These are phyloP conservation scores for Cotesia glomerata DNA, from an alignment of 1,140 invertebrate genomes.

Conservation along the genomic window DNA sequence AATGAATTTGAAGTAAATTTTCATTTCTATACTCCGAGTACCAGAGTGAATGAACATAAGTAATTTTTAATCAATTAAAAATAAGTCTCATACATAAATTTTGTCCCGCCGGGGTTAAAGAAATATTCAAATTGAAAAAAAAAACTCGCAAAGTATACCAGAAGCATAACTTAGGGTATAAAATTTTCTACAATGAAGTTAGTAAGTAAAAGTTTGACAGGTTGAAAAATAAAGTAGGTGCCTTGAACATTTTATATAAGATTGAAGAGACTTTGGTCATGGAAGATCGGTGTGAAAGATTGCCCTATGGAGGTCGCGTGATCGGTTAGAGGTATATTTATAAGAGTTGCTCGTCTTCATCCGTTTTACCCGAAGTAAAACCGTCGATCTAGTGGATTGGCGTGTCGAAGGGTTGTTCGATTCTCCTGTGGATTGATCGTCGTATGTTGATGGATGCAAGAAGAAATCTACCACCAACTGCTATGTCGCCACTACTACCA, in stretches of 20 bases:
- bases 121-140: too few relatives aligned
- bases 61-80: too few relatives aligned
- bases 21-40: too few relatives aligned
- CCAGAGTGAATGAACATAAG: too few relatives aligned
- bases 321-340: not conserved
- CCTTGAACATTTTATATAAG: slow-evolving; percentile 1
- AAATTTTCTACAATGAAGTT: not conserved
- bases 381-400: slow-evolving; percentile 20
- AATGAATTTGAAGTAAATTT: too few relatives aligned
- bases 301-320: not conserved
- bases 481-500: not conserved
- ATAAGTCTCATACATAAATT: too few relatives aligned
- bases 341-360: slow-evolving; percentile 8
- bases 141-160: too few relatives aligned
- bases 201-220: not conserved
- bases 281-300: slow-evolving; percentile 18
- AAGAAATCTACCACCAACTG: not conserved
- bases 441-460: slow-evolving; percentile 22
- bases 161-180: too few relatives aligned
- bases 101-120: too few relatives aligned
- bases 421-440: slow-evolving; percentile 19
- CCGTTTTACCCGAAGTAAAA: not conserved
- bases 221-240: slow-evolving; percentile 18
- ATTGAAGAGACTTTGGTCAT: slow-evolving; percentile 22
- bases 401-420: slow-evolving; percentile 19